Evolutionary conservation across 2,888 invertebrate species (phyloP), one percentile per base, ranked within the genome.

Genomic region (Eucera pruinosa): DNA sequence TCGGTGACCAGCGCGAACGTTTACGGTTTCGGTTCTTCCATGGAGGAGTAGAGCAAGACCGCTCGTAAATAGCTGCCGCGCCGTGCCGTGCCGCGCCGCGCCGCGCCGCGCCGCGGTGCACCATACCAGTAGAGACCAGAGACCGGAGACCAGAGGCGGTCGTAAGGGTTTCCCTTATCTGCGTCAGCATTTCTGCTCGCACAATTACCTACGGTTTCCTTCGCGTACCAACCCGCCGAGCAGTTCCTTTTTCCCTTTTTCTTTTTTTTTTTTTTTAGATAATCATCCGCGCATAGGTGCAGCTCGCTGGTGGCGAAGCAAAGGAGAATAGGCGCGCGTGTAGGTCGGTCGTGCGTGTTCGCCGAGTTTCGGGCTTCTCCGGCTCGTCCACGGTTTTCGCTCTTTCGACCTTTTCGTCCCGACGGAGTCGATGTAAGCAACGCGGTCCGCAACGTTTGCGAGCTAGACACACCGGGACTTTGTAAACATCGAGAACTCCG

Each of bases 91-190:
- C n/a, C n/a, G n/a, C n/a, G n/a, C n/a, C n/a, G n/a, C n/a, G n/a
- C n/a, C n/a, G n/a, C n/a, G n/a, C n/a, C n/a, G n/a, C n/a, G n/a
- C n/a, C n/a, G n/a, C n/a, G n/a, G n/a, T n/a, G n/a, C n/a, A n/a
- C n/a, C n/a, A n/a, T n/a, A n/a, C n/a, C n/a, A n/a, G n/a, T n/a
- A n/a, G n/a, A n/a, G n/a, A n/a, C n/a, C n/a, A n/a, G n/a, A n/a
- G n/a, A n/a, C n/a, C n/a, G n/a, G n/a, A n/a, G n/a, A 60, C 66
- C 68, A 66, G 62, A 61, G 74, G 71, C 82, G 72, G 60, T 82
- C 83, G 72, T 84, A 80, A 84, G 84, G 84, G 85, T 85, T 85
- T 85, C 78, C 80, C 84, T 84, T 84, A 84, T 84, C 85, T 70
- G 76, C 85, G 84, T 85, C 85, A 84, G 84, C 84, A 76, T 84